Base-by-base conservation (phyloP, 1,140 invertebrate genomes). In the Psilanteris sp. region DNA sequence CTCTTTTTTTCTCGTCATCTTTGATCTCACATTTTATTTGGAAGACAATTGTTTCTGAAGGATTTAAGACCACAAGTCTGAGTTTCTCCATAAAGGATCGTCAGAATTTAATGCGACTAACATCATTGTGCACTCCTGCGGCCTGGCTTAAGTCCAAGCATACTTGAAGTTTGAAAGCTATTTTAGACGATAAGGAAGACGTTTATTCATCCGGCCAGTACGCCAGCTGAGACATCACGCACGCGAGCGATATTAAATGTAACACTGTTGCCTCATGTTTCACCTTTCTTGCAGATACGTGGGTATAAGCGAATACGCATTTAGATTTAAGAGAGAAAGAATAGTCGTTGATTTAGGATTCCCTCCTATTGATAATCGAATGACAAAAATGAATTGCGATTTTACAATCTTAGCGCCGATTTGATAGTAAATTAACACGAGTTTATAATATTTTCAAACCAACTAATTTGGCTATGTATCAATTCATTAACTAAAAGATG, bases 181-280 rank as follows among this genome's bases (percentile, higher is more conserved):
- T 88, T 88, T 87, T 85, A 80, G 82, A 85, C 85, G 82, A 86
- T 87, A 88, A 87, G 86, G 83, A 88, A 88, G 85, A 87, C 85
- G 83, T 88, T 88, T 87, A 86, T 86, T 86, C 86, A 86, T 86
- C 80, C 83, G 79, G 79, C 79, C 75, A 84, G 81, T 74, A 76
- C 78, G 83, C 82, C 82, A 83, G 81, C 80, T 80, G 83, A 83
- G 81, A 84, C 79, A 83, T 86, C 79, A 80, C 73, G 77, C 76
- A 81, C 77, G 79, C 75, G 73, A 79, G 61, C 78, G 74, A 83
- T 83, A 82, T 82, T 85, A 78, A 62, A 81, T 81, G 79, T 73
- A 78, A 73, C 71, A 75, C 72, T 76, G 75, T 77, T 77, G 75
- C 73, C 62, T 70, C 72, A 68, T 68, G 64, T 76, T 76, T 72